phyloP scores from a whole-genome alignment of 2,113 vertebrate genomes.

The Forbesichthys papilliferus region DNA sequence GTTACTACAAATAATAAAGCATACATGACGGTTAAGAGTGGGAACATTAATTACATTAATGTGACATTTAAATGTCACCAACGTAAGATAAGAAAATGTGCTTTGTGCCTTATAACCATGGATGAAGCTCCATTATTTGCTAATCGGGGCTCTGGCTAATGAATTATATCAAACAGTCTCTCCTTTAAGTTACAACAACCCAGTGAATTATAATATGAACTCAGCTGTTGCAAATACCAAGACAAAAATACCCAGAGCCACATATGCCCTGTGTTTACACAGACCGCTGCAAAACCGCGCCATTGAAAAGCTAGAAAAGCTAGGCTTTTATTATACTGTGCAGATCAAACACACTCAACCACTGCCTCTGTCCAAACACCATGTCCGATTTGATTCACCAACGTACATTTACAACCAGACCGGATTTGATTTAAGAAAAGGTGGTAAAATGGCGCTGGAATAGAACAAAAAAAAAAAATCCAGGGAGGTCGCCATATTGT shows the following conservation, averaged over 20 bases:
- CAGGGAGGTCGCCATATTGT: conserved; percentile 93
- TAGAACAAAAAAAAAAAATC: conserved; percentile 70
- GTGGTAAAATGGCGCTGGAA: conserved; percentile 90
- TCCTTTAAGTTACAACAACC: conserved; percentile 19
- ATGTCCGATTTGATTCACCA: too few species aligned
- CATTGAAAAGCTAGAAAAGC: background rate
- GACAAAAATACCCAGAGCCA: conserved; percentile 1
- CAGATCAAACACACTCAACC: background rate
- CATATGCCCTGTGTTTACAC: background rate
- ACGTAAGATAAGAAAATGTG: background rate
- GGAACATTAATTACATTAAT: too few species aligned
- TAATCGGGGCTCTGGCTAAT: too few species aligned
- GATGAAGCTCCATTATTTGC: too few species aligned
- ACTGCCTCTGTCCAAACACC: too few species aligned
- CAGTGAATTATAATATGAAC: background rate
- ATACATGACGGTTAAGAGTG: too few species aligned
- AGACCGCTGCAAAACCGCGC: background rate
- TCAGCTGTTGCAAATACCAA: conserved; percentile 14
- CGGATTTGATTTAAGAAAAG: conserved; percentile 1
- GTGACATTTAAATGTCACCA: background rate
- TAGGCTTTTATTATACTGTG: background rate
- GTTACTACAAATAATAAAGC: too few species aligned
- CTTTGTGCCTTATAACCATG: background rate
- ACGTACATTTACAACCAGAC: too few species aligned
- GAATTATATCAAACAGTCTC: background rate